Base-by-base conservation (phyloP, 2,888 invertebrate species). In the Phalera bucephala region DNA sequence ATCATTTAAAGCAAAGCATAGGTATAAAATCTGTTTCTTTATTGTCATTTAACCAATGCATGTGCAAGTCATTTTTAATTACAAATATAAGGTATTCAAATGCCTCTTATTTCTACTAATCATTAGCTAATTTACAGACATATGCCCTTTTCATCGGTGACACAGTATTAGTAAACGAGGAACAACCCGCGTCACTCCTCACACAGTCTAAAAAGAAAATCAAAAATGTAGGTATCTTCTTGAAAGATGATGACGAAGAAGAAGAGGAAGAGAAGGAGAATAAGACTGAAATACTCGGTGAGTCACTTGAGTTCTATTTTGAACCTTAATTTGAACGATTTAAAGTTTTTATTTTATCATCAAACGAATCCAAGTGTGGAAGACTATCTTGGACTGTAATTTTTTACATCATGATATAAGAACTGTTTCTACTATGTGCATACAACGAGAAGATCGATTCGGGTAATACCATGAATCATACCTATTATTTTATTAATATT, bases 111-210 rank as follows among this genome's bases (percentile, higher is more conserved):
- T n/a, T n/a, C n/a, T n/a, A n/a, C n/a, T n/a, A n/a, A n/a, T n/a
- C n/a, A n/a, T 8, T 9, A 19, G 10, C 2, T 15, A 6, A 14
- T 30, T 62, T 56, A 1, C 64, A 90, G 90, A 91, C 82, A 0
- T 98, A 98, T 72, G 98, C 99, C 0, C 89, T 99, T 1, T 99
- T 98, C 70, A 92, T 99, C 60, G 99, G 99, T 2, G 99, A 99
- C 76, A 99, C 99, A 9, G 97, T 98, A n/a, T 79, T 97, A 56
- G 96, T 99, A 0, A 97, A 96, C 65, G 98, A 98, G 64, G 95
- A 94, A 77, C 92, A 94, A 33, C 94, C 97, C 0, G 97, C 97
- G 0, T 93, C 94, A 6, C 89, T 97, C 7, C 91, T 99, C 50
- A 99, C 99, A 2, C 94, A 94, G 38, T 96, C 96, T 0, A 99